A percentile compares a stretch with the other conserved stretches of the same genome.
phyloP scores from a whole-genome alignment of 2,888 invertebrate genomes.

The Arge pagana region DNA sequence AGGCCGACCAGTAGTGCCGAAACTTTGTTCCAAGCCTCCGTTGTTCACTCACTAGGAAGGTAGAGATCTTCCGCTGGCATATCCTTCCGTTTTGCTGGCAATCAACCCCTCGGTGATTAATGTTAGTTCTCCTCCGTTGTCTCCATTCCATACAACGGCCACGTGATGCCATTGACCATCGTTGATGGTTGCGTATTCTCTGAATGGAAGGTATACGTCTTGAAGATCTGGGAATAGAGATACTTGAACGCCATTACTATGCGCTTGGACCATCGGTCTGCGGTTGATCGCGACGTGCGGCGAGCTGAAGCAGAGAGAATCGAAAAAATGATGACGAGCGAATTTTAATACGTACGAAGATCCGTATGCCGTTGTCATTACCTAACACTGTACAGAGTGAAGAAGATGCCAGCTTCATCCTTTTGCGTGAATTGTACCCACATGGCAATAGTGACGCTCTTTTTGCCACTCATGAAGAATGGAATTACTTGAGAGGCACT shows the following conservation, averaged over 20 bases:
- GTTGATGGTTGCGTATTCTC: constrained; percentile 90
- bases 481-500: constrained; percentile 93
- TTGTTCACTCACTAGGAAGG: constrained; percentile 75
- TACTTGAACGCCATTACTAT: constrained; percentile 91
- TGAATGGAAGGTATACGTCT: constrained; percentile 88
- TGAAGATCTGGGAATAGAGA: constrained; percentile 86
- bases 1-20: too few relatives aligned
- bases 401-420: constrained; percentile 92
- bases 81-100: constrained; percentile 89
- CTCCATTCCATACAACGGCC: constrained; percentile 92
- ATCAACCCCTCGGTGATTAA: constrained; percentile 95
- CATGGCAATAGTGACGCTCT: constrained; percentile 86
- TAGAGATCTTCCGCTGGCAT: constrained; percentile 79
- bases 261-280: constrained; percentile 85
- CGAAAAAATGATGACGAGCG: constrained; percentile 9
- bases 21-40: too few relatives aligned
- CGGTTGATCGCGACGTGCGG: constrained; percentile 78
- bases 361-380: constrained; percentile 50
- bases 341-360: constrained; percentile 3
- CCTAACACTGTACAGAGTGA: constrained; percentile 89
- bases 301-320: constrained; percentile 62
- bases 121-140: constrained; percentile 81
- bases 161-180: constrained; percentile 98
- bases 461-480: constrained; percentile 77
- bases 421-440: constrained; percentile 95